Evolutionary conservation across 2,888 invertebrate genomes (phyloP), one percentile per base, ranked within the genome.

Genomic region (Acrobasis consociella): DNA sequence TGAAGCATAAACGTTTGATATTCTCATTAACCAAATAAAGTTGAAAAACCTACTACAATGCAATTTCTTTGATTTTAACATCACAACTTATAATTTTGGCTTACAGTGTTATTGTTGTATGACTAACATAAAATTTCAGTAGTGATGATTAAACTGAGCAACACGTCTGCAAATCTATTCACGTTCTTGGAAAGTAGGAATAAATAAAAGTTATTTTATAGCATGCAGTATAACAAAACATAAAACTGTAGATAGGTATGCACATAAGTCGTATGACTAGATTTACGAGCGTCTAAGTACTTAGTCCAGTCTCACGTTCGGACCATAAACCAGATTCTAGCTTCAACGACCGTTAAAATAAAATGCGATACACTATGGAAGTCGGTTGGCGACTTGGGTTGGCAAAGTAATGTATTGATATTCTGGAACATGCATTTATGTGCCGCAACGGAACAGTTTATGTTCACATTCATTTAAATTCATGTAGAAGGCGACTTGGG

Each of bases 311-410:
- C 82, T 79, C 91, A 91, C 91, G 91, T 91, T 77, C 71, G 69
- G 62, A 71, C 85, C 81, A 87, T 91, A 91, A 91, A 91, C 84
- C 83, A 84, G 87, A 84, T 85, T 87, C 81, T 78, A 72, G 75
- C 77, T 80, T 76, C 70, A 77, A 72, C 74, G 68, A 51, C 50
- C 61, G 52, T 66, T 66, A 67, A 69, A 69, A 63, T 67, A 66
- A 63, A 67, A 65, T 61, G 58, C 63, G 59, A 67, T 64, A 65
- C 62, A 50, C 50, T 42, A 60, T 65, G 61, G 56, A 56, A 46
- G 17, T 56, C 56, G 56, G 56, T 56, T 42, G 42, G 22, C 22
- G 22, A 22, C 22, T 22, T 22, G 22, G 56, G 56, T 56, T 42
- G 42, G 42, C 42, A 46, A 56, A n/a, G n/a, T n/a, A n/a, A n/a